Conservation (phyloP, 2,888 invertebrate species). For the Neoscelio sp. region DNA sequence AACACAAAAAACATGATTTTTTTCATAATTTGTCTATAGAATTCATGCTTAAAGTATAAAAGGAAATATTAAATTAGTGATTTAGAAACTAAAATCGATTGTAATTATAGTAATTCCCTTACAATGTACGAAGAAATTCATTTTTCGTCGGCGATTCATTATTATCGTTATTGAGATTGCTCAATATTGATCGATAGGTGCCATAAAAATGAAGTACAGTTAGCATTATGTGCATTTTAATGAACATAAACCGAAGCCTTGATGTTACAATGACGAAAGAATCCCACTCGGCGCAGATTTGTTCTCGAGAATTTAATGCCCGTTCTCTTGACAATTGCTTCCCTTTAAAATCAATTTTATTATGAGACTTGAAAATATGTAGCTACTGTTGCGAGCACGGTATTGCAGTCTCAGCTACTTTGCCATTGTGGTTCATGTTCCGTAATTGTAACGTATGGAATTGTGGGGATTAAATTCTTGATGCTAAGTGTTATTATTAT, state of each 20-base stretch:
- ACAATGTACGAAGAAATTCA: not conserved
- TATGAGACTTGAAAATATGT: conserved; percentile 7
- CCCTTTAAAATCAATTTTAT: conserved; percentile 45
- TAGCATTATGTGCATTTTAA: conserved; percentile 24
- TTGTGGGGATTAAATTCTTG: conserved; percentile 18
- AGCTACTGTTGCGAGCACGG: not conserved
- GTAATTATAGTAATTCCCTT: not conserved
- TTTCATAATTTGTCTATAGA: too few relatives aligned
- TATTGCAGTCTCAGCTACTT: conserved; percentile 22
- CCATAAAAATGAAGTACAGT: conserved; percentile 1
- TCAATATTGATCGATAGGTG: conserved; percentile 14
- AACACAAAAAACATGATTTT: too few relatives aligned
- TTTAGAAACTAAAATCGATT: conserved; percentile 3
- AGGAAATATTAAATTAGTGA: not conserved
- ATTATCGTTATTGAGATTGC: not conserved
- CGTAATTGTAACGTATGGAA: conserved; percentile 27
- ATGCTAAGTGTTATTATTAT: conserved; percentile 10
- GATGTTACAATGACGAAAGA: conserved; percentile 21
- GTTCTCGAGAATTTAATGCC: conserved; percentile 2
- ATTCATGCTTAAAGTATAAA: not conserved
- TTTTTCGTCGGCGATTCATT: not conserved
- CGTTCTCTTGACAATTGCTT: conserved; percentile 11
- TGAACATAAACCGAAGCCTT: conserved; percentile 5
- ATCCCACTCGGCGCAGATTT: conserved; percentile 13
- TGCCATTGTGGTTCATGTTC: conserved; percentile 12